Conservation (phyloP, 1,140 invertebrate genomes). For the Zaprionus vittiger region DNA sequence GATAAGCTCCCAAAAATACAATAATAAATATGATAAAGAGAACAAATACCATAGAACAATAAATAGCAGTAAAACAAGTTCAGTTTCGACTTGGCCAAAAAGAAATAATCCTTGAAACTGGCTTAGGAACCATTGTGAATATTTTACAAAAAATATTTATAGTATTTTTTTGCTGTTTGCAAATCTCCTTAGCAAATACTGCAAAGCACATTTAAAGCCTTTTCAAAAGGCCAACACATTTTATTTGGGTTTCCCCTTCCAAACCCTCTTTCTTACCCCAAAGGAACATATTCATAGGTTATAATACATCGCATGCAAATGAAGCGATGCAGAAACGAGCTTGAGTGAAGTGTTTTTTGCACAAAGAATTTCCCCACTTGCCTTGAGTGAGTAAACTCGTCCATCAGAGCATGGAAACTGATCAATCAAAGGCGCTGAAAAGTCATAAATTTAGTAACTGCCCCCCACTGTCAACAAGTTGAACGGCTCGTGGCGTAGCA, state of each 20-base stretch:
- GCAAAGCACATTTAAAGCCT: neutral
- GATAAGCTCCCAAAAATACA: neutral
- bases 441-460: constrained; percentile 22
- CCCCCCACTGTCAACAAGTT: neutral
- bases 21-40: neutral
- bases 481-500: neutral
- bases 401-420: neutral
- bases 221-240: neutral
- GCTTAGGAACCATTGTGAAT: neutral
- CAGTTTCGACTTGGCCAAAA: neutral
- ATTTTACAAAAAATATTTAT: neutral
- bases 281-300: neutral
- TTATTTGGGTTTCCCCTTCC: neutral
- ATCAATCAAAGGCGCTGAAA: constrained; percentile 34
- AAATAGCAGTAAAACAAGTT: neutral
- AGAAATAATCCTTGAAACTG: neutral
- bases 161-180: neutral
- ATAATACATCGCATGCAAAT: neutral
- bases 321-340: neutral
- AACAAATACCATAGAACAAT: neutral
- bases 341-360: neutral
- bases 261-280: neutral
- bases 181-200: neutral
- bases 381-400: neutral
- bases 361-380: neutral